Percentiles rank a stretch among this genome's conserved stretches.
Conservation (phyloP, 23 tunicate genomes). For the Botrylloides violaceus region DNA sequence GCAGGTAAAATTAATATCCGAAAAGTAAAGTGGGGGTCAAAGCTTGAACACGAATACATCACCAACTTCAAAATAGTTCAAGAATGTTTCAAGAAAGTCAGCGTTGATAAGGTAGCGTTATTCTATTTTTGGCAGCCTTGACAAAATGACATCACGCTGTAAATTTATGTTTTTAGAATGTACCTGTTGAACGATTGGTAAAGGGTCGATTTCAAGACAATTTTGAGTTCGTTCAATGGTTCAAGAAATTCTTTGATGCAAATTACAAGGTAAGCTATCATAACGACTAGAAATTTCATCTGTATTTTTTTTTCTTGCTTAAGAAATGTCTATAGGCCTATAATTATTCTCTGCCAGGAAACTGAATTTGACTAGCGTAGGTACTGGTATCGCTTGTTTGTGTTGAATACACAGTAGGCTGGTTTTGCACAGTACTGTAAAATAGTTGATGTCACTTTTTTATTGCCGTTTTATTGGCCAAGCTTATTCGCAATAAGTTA, state of each 20-base stretch:
- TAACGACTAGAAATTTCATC: too few relatives aligned
- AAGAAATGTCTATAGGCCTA: too few relatives aligned
- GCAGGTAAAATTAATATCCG: constrained; percentile 65
- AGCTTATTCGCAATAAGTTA: too few relatives aligned
- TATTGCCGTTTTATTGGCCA: too few relatives aligned
- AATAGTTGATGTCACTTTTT: too few relatives aligned
- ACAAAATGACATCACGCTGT: too few relatives aligned
- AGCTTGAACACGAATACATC: constrained; percentile 90
- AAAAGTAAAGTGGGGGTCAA: constrained; percentile 85
- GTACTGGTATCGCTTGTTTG: too few relatives aligned
- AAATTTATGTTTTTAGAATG: constrained; percentile 37
- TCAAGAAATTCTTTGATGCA: constrained; percentile 98
- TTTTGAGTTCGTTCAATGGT: constrained; percentile 99
- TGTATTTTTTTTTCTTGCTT: too few relatives aligned
- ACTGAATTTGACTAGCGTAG: too few relatives aligned
- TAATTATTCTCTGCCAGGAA: too few relatives aligned
- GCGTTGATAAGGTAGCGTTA: constrained; percentile 63
- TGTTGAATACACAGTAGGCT: too few relatives aligned
- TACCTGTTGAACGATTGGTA: constrained; percentile 82
- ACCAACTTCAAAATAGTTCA: constrained; percentile 80
- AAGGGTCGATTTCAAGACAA: constrained; percentile 98
- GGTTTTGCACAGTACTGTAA: too few relatives aligned
- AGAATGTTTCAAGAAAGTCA: constrained; percentile 69
- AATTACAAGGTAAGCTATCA: constrained; percentile 71
- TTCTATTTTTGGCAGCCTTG: not conserved